Evolutionary conservation across 2,888 invertebrate genomes (phyloP), one percentile per base, ranked within the genome.

Genomic region (Omphaloscelis lunosa): DNA sequence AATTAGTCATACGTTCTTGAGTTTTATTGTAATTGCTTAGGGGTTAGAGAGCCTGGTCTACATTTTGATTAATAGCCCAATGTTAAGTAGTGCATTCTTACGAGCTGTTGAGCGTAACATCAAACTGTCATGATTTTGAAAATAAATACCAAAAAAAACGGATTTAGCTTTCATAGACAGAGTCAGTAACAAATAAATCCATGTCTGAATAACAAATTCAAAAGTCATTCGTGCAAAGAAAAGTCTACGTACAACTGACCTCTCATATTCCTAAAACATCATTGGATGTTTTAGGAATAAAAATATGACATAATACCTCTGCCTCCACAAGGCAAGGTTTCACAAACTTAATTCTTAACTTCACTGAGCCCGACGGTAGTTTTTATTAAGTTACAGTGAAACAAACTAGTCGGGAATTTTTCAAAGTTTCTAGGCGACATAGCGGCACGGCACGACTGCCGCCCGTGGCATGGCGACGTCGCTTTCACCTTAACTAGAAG

Each of bases 381-480:
- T 94, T 94, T 93, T 94, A 94, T 94, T 93, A 94, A 95, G 95
- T 96, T 96, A 95, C 94, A 90, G 91, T 94, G 93, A 95, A 94
- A 95, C 94, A 94, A 95, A 95, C 95, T 94, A 92, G 93, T 89
- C 79, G 89, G 92, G 93, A 95, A 94, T 96, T 95, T 95, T 95
- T 94, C 94, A 91, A 94, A 95, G 94, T 95, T 95, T 86, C 90
- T 78, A 79, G 83, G 87, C 90, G 90, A 89, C 89, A 89, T 86
- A 87, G 87, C 88, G 84, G 81, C 86, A 34, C 69, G 72, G n/a
- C 74, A 71, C 73, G 72, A 58, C 59, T 74, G 83, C 80, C 85
- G 83, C 86, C 82, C 84, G 87, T 88, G 85, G 87, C 89, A 85
- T 84, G 88, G 84, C 90, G 90, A 90, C 90, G 85, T 87, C 89